Percentiles rank a stretch among this genome's conserved stretches.
Conservation (phyloP, 2,797 vertebrate genomes). For the Enteromius paludinosus region DNA sequence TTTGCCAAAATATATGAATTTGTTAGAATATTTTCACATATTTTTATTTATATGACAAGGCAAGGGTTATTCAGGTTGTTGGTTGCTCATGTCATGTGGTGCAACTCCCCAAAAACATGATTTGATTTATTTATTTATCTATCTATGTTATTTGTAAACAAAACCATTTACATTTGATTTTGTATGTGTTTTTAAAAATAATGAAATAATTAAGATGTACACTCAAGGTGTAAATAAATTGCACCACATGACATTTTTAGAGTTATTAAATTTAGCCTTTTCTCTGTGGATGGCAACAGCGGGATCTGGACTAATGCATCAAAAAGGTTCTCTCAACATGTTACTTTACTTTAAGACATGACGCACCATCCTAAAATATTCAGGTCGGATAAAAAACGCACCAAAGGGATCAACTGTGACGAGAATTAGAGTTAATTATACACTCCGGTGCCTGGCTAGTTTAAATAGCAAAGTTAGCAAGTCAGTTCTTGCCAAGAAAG, state of each 20-base stretch:
- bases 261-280: neutral
- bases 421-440: conserved; percentile 55
- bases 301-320: neutral
- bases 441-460: conserved; percentile 24
- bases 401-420: conserved; percentile 34
- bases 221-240: neutral
- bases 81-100: neutral
- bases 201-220: neutral
- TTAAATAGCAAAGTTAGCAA: conserved; percentile 50
- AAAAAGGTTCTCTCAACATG: conserved; percentile 25
- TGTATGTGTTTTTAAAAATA: neutral
- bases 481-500: conserved; percentile 27
- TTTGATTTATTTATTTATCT: neutral
- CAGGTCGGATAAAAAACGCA: conserved; percentile 39
- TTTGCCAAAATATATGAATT: neutral
- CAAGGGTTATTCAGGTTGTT: neutral
- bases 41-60: neutral
- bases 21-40: neutral
- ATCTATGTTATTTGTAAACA: neutral
- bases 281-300: conserved; percentile 7
- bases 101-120: neutral
- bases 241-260: neutral
- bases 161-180: neutral
- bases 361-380: conserved; percentile 33
- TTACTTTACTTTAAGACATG: conserved; percentile 7